Evolutionary conservation across 2,113 vertebrate genomes (phyloP).

Genomic region (Tachycineta bicolor): DNA sequence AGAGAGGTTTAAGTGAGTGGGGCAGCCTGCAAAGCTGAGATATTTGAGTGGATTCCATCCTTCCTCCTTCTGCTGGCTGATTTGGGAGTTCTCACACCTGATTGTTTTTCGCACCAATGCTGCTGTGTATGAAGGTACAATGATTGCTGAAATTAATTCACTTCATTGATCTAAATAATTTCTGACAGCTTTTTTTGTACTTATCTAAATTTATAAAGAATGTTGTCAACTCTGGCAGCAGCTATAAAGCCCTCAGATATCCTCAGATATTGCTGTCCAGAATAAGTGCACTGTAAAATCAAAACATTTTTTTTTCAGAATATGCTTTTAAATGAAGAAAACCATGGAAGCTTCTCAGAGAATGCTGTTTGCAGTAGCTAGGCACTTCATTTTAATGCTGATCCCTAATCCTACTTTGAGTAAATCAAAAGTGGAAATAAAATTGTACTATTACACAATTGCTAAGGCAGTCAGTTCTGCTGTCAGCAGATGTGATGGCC

Average conservation of each 20-base stretch:
- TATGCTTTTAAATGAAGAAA: not conserved
- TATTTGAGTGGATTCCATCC: not conserved
- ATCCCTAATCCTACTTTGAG: not conserved
- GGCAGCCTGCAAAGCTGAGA: not conserved
- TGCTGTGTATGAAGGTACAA: not conserved
- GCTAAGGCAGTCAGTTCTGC: not conserved
- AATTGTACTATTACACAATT: conserved; percentile 1
- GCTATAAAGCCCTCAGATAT: not conserved
- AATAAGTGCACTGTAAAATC: not conserved
- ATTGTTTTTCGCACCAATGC: not conserved
- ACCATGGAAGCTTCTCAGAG: not conserved
- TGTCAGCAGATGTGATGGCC: not conserved
- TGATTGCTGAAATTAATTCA: not conserved
- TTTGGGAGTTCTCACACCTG: not conserved
- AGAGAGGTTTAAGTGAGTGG: not conserved
- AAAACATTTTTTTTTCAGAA: not conserved
- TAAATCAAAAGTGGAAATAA: conserved; percentile 34
- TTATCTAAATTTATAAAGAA: not conserved
- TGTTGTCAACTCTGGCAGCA: not conserved
- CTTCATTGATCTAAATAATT: not conserved
- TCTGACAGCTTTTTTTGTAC: not conserved
- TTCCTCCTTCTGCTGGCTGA: not conserved
- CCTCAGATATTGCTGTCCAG: not conserved
- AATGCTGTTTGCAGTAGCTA: not conserved
- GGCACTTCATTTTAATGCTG: not conserved